Conservation (phyloP, 2,113 vertebrate genomes). For the Erythrocercus mccallii region DNA sequence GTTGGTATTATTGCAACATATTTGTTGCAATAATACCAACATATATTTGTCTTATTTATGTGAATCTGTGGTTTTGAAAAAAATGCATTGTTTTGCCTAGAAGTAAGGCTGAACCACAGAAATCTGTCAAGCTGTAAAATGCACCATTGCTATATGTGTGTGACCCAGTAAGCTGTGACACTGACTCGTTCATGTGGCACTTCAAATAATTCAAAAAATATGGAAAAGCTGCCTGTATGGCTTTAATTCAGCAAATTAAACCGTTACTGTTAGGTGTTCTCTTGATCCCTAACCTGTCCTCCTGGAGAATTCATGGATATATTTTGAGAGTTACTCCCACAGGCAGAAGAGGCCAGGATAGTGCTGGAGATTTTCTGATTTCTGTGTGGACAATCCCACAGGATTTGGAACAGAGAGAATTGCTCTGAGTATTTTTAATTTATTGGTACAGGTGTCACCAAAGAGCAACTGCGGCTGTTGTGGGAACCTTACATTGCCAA, state of each 20-base stretch:
- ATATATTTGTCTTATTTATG: background rate
- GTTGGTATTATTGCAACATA: background rate
- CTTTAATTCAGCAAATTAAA: background rate
- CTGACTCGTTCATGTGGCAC: background rate
- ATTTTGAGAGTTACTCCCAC: background rate
- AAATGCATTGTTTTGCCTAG: background rate
- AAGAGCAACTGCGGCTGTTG: background rate
- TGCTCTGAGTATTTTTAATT: background rate
- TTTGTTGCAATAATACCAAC: background rate
- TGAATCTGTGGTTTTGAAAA: background rate
- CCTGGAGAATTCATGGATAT: rapidly evolving
- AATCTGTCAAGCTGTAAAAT: background rate
- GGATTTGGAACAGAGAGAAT: background rate
- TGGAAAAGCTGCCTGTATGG: background rate
- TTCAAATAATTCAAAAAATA: background rate
- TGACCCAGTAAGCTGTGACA: background rate
- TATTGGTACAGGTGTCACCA: background rate
- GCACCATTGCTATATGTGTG: background rate
- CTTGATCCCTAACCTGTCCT: background rate
- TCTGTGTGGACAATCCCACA: background rate
- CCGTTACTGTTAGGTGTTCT: background rate
- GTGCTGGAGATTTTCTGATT: background rate
- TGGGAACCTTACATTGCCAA: background rate
- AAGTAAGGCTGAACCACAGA: background rate
- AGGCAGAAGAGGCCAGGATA: background rate